Evolutionary conservation across 2,113 vertebrate species (phyloP).

Genomic region (Pteruthius melanotis): DNA sequence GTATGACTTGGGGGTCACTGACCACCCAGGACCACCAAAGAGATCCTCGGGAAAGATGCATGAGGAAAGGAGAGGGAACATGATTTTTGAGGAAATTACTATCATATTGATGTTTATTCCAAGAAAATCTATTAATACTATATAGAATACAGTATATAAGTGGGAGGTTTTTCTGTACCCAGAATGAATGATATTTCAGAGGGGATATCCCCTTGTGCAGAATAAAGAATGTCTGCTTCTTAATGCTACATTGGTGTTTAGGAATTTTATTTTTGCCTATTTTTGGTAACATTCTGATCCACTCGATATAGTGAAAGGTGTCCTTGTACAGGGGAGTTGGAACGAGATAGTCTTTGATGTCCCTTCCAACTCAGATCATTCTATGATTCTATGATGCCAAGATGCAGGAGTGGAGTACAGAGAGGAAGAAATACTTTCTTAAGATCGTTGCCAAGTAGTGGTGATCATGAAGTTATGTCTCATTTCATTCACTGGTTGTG

Average conservation of each 20-base stretch:
- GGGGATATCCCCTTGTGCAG: not conserved
- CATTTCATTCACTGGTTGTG: not conserved
- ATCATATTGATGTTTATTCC: not conserved
- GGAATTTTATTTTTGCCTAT: not conserved
- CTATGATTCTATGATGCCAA: not conserved
- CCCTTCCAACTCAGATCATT: not conserved
- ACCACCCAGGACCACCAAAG: not conserved
- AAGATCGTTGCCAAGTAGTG: not conserved
- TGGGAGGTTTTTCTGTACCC: not conserved
- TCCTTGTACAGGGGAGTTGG: not conserved
- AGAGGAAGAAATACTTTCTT: not conserved
- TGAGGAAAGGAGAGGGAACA: not conserved
- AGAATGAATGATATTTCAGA: not conserved
- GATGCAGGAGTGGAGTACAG: not conserved
- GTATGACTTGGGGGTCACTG: not conserved
- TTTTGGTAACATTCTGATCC: not conserved
- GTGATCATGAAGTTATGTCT: not conserved
- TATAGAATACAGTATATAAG: not conserved
- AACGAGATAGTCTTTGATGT: not conserved
- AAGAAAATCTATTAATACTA: not conserved
- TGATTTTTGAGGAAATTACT: not conserved
- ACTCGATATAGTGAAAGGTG: not conserved
- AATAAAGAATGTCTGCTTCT: not conserved
- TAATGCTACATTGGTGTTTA: not conserved
- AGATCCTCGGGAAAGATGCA: rapidly evolving